Evolutionary conservation across 1,140 invertebrate species (phyloP).

Genomic region (Drosophila chauvacae): DNA sequence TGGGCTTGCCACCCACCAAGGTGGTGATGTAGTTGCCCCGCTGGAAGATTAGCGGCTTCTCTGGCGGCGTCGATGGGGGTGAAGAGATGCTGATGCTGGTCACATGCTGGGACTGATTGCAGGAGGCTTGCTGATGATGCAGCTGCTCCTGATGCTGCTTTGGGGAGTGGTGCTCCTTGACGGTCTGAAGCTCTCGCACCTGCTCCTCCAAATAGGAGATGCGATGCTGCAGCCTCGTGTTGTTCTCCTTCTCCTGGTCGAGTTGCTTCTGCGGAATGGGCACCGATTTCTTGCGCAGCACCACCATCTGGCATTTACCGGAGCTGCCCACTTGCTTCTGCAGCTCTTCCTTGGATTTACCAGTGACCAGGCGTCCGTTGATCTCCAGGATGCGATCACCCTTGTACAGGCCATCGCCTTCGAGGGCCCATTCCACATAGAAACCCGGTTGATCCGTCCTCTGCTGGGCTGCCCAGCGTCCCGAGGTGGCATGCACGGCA

Average conservation of each 20-base stretch:
- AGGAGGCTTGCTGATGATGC: conserved; percentile 33
- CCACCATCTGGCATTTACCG: conserved; percentile 86
- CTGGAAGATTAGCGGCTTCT: conserved; percentile 80
- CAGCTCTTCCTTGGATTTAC: conserved; percentile 89
- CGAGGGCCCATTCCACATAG: conserved; percentile 91
- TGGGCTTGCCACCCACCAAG: conserved; percentile 82
- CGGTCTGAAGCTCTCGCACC: conserved; percentile 88
- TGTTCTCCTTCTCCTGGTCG: conserved; percentile 88
- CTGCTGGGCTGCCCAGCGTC: conserved; percentile 86
- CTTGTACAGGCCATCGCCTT: conserved; percentile 89
- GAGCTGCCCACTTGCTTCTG: conserved; percentile 83
- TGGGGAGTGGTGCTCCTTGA: conserved; percentile 58
- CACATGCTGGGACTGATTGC: conserved; percentile 67
- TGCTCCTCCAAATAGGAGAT: conserved; percentile 96
- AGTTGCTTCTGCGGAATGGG: conserved; percentile 69
- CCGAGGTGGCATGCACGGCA: conserved; percentile 88
- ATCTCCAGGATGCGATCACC: conserved; percentile 94
- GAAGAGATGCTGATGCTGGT: conserved; percentile 84
- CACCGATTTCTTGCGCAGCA: conserved; percentile 85
- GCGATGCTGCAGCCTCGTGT: conserved; percentile 92
- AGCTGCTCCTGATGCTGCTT: conserved; percentile 32
- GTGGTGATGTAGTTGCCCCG: conserved; percentile 84
- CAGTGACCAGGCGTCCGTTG: conserved; percentile 91
- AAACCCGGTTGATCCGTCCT: conserved; percentile 87
- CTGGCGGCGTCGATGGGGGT: conserved; percentile 70